phyloP scores from a whole-genome alignment of 2,113 vertebrate genomes.

The Phalacrocorax brasilianus region DNA sequence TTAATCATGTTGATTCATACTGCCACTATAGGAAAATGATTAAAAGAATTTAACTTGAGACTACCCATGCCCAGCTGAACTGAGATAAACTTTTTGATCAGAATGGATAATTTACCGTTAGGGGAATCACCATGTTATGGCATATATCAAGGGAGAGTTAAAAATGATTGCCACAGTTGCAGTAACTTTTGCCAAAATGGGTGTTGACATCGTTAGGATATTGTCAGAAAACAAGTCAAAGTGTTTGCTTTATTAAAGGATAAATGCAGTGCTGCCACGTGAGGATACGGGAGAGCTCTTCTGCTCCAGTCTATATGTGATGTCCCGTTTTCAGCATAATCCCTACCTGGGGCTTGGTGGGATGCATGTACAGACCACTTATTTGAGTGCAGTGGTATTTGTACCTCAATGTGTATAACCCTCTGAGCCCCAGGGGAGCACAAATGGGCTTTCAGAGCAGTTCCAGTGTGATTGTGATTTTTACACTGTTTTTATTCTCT shows the following conservation, averaged over 20 bases:
- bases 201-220: background rate
- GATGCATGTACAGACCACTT: background rate
- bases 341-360: background rate
- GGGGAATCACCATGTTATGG: background rate
- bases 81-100: background rate
- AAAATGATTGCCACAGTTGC: background rate
- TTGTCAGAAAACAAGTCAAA: background rate
- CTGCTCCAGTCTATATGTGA: background rate
- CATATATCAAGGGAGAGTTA: background rate
- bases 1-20: background rate
- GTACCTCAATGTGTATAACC: background rate
- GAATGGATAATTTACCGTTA: background rate
- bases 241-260: background rate
- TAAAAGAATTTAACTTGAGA: background rate
- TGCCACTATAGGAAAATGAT: background rate
- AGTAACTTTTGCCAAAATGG: background rate
- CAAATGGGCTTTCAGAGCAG: background rate
- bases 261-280: rapidly evolving
- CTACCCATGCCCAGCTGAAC: background rate
- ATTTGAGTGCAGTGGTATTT: background rate
- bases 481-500: background rate
- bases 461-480: background rate
- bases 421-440: rapidly evolving
- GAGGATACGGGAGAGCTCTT: background rate
- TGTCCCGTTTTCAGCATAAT: background rate